Conservation (phyloP, 2,797 vertebrate species). For the Ptychadena robeensis region DNA sequence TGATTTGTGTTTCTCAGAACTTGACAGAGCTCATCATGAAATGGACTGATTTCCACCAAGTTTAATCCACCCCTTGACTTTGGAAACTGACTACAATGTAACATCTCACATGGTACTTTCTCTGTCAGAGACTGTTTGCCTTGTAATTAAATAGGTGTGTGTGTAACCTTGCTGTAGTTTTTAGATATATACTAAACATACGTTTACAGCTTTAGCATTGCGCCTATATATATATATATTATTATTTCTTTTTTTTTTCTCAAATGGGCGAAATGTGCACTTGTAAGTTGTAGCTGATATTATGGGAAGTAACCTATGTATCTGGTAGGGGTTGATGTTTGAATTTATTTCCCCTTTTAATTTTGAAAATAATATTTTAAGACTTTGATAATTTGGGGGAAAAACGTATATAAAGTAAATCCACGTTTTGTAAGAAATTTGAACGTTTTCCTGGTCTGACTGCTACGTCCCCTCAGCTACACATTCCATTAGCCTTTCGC, state of each 20-base stretch:
- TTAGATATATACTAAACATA: constrained; percentile 67
- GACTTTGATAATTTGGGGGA: constrained; percentile 66
- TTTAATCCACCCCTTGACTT: neutral
- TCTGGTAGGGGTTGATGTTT: constrained; percentile 23
- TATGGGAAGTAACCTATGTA: constrained; percentile 31
- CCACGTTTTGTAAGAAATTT: constrained; percentile 43
- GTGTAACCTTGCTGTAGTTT: constrained; percentile 63
- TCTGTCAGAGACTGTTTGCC: constrained; percentile 66
- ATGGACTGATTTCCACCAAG: neutral
- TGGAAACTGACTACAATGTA: neutral
- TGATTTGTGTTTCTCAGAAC: constrained; percentile 41
- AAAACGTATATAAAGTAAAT: constrained; percentile 61
- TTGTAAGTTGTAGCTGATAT: constrained; percentile 60
- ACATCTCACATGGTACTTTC: constrained; percentile 66
- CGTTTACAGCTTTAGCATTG: constrained; percentile 66
- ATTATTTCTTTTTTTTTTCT: constrained; percentile 63
- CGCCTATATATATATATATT: constrained; percentile 58
- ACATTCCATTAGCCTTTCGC: constrained; percentile 55
- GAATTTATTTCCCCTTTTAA: neutral
- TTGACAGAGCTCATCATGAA: constrained; percentile 42
- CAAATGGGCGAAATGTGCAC: constrained; percentile 54
- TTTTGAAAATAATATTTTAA: no score
- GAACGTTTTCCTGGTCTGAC: neutral
- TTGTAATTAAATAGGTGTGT: constrained; percentile 64
- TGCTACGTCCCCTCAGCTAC: constrained; percentile 57